These are phyloP conservation scores for Mormyrops attenuatus DNA, from an alignment of 2,797 vertebrate species.

Conservation along the genomic window DNA sequence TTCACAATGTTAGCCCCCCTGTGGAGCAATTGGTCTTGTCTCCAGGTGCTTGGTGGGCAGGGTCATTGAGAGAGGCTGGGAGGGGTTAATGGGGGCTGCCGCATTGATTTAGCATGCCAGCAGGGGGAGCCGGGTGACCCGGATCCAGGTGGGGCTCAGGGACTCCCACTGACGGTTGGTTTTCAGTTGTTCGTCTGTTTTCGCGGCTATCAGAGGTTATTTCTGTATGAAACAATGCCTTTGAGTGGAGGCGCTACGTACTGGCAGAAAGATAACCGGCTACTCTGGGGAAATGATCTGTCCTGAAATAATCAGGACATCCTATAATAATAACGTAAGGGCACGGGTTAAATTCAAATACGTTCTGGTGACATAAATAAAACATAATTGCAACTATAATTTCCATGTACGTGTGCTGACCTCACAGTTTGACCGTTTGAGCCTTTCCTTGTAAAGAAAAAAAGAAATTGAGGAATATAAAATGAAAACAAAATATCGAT, in stretches of 20 bases:
- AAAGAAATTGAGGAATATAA: neutral
- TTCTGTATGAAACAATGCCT: conserved; percentile 25
- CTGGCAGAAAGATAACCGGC: conserved; percentile 40
- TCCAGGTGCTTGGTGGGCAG: conserved; percentile 53
- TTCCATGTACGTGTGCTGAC: conserved; percentile 5
- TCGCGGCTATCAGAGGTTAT: conserved; percentile 37
- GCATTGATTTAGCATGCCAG: conserved; percentile 53
- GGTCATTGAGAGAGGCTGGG: conserved; percentile 47
- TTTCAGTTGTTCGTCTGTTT: conserved; percentile 41
- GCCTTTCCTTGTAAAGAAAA: conserved; percentile 18
- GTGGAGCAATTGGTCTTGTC: neutral
- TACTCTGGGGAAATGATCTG: conserved; percentile 41
- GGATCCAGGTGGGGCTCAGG: neutral
- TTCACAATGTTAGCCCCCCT: conserved; percentile 27
- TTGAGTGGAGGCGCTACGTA: conserved; percentile 26
- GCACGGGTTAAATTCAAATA: conserved; percentile 39
- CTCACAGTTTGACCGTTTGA: neutral
- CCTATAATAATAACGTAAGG: conserved; percentile 45
- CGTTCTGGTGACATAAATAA: conserved; percentile 49
- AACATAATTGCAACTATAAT: conserved; percentile 37
- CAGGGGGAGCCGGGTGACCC: conserved; percentile 41
- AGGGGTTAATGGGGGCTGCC: conserved; percentile 56
- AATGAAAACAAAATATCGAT: neutral
- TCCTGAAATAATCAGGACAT: conserved; percentile 47
- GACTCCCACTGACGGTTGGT: conserved; percentile 23